Percentiles rank a stretch among this genome's conserved stretches.
These are phyloP conservation scores for Drosophila lowei DNA, from an alignment of 1,140 invertebrate genomes.

Conservation along the genomic window DNA sequence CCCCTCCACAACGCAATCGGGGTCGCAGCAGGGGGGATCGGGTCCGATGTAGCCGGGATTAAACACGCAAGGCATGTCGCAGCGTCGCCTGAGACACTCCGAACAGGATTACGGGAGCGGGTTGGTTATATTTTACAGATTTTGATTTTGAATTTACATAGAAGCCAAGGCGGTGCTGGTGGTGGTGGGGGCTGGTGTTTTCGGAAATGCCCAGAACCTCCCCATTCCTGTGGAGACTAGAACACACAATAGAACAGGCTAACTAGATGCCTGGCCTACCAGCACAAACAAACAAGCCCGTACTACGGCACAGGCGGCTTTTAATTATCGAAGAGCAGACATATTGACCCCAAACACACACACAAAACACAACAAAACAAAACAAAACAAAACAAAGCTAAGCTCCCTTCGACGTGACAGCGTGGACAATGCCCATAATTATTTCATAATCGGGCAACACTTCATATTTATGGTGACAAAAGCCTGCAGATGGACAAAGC, in stretches of 20 bases:
- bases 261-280: conserved; percentile 33
- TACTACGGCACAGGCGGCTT: conserved; percentile 6
- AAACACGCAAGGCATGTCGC: conserved; percentile 55
- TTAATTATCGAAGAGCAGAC: conserved; percentile 38
- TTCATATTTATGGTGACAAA: conserved; percentile 70
- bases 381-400: background rate
- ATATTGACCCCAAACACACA: conserved; percentile 45
- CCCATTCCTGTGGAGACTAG: conserved; percentile 8
- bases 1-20: conserved; percentile 34
- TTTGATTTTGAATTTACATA: conserved; percentile 23
- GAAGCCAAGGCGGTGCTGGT: conserved; percentile 3
- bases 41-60: conserved; percentile 70
- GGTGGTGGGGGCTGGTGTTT: no score
- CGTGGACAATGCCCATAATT: conserved; percentile 60
- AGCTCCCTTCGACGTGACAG: background rate
- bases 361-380: background rate
- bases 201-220: background rate
- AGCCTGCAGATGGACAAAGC: conserved; percentile 56
- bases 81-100: conserved; percentile 8
- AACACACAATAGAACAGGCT: conserved; percentile 17
- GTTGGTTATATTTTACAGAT: conserved; percentile 36
- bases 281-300: conserved; percentile 21
- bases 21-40: conserved; percentile 61
- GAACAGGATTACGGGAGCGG: conserved; percentile 17
- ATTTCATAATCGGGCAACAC: conserved; percentile 77